Conservation (phyloP, 2,113 vertebrate species). For the Gadus chalcogrammus region DNA sequence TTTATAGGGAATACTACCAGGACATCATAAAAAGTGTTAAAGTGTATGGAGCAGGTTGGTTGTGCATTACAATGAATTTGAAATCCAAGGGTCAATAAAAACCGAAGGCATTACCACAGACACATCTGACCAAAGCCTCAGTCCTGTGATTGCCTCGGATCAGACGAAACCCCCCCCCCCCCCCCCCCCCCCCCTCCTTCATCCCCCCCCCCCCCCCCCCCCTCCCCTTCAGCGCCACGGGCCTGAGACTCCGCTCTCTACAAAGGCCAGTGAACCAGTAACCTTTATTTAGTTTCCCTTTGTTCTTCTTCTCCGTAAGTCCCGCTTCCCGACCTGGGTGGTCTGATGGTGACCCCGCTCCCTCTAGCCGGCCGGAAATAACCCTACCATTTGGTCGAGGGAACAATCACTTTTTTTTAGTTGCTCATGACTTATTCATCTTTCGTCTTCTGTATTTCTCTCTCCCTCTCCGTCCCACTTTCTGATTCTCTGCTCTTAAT, state of each 20-base stretch:
- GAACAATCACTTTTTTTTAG: conserved; percentile 68
- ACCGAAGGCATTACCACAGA: no score
- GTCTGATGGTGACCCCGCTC: conserved; percentile 74
- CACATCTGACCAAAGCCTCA: no score
- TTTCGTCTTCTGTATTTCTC: conserved; percentile 25
- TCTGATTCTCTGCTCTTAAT: conserved; percentile 61
- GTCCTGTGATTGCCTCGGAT: no score
- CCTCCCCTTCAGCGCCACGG: conserved; percentile 52
- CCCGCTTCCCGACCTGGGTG: conserved; percentile 54
- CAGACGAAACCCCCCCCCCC: no score
- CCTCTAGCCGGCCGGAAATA: conserved; percentile 68
- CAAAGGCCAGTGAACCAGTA: conserved; percentile 61
- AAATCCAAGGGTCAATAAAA: no score
- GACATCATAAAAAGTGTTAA: no score
- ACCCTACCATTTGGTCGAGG: conserved; percentile 73
- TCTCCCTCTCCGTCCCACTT: conserved; percentile 1
- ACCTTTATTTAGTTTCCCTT: conserved; percentile 63
- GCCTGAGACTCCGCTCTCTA: conserved; percentile 66
- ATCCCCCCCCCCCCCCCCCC: conserved; percentile 10
- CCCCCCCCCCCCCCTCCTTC: no score
- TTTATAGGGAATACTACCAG: no score
- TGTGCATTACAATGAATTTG: no score
- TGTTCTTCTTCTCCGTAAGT: conserved; percentile 24
- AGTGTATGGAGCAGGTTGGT: no score
- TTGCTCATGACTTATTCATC: conserved; percentile 79